Conservation (phyloP, 2,888 invertebrate species). For the Podabrus alpinus region DNA sequence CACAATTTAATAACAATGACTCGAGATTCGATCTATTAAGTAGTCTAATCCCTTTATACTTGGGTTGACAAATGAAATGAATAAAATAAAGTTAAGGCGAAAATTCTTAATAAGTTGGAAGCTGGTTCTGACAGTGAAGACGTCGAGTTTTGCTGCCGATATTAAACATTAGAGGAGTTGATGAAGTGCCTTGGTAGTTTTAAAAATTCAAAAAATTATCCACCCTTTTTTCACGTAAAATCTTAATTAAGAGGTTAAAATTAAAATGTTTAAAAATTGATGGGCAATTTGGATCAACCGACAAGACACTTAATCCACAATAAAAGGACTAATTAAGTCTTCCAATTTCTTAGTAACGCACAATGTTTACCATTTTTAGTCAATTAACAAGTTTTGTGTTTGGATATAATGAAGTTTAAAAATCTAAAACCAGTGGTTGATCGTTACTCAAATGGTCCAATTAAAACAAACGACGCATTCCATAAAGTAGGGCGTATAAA, state of each 20-base stretch:
- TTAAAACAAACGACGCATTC: constrained; percentile 47
- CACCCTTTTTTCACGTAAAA: neutral
- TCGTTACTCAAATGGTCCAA: constrained; percentile 45
- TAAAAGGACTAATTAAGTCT: neutral
- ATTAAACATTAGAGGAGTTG: neutral
- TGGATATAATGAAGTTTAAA: constrained; percentile 14
- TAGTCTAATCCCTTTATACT: neutral
- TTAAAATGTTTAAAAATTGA: neutral
- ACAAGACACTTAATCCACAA: neutral
- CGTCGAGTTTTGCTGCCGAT: neutral
- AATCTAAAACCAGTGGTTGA: constrained; percentile 36
- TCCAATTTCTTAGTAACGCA: neutral
- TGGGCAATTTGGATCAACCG: neutral
- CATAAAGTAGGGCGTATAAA: constrained; percentile 54
- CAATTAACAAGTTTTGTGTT: neutral
- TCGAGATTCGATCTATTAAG: neutral
- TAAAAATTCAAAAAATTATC: neutral
- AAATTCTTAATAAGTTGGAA: neutral
- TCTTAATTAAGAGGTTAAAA: neutral
- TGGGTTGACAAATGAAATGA: neutral
- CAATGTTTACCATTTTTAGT: neutral
- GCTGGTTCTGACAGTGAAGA: neutral
- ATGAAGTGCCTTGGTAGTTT: neutral
- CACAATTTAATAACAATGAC: neutral
- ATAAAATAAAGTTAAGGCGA: neutral